These are phyloP conservation scores for Lota lota DNA, from an alignment of 2,113 vertebrate genomes.

Conservation along the genomic window DNA sequence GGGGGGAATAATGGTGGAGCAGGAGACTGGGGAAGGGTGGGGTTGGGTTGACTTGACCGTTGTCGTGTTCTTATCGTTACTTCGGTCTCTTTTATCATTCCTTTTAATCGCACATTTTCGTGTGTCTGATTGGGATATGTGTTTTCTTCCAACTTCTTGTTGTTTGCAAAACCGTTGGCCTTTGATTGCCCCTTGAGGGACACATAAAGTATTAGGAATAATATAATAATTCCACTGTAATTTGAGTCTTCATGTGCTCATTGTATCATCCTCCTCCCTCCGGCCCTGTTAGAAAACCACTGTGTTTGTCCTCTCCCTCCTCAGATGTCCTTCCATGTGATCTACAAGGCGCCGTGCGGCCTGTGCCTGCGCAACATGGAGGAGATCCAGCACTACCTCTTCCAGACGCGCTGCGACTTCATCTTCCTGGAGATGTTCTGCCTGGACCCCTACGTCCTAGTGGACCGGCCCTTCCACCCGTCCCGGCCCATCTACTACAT, in stretches of 20 bases:
- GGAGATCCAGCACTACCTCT: conserved; percentile 95
- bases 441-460: conserved; percentile 93
- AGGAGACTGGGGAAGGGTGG: neutral
- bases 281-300: neutral
- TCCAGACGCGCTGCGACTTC: conserved; percentile 89
- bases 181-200: too few species aligned
- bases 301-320: neutral
- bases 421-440: conserved; percentile 98
- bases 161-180: too few species aligned
- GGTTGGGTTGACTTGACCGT: neutral
- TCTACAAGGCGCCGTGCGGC: conserved; percentile 94
- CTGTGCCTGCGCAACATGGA: conserved; percentile 90
- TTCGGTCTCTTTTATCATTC: too few species aligned
- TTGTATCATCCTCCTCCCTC: too few species aligned
- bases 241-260: too few species aligned
- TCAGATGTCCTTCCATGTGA: conserved; percentile 93
- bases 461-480: conserved; percentile 92
- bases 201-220: too few species aligned
- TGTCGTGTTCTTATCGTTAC: too few species aligned
- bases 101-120: too few species aligned
- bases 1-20: too few species aligned
- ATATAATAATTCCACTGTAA: too few species aligned
- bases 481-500: conserved; percentile 93
- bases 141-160: too few species aligned
- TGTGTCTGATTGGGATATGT: too few species aligned